Percentiles rank a stretch among this genome's conserved stretches.
Evolutionary conservation across 1,140 invertebrate genomes (phyloP).

Genomic region (Papilio aristodemus): DNA sequence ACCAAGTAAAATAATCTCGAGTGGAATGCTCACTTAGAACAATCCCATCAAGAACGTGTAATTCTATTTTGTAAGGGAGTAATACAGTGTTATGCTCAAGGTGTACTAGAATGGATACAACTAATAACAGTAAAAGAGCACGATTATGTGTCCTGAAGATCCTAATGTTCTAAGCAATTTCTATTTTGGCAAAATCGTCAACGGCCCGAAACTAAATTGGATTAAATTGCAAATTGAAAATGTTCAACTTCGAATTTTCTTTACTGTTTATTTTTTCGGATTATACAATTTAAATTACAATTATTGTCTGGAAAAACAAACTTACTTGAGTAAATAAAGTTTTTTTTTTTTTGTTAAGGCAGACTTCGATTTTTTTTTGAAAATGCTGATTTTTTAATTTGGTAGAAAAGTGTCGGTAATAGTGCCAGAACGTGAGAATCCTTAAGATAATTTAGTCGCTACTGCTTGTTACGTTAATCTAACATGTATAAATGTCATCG

Average conservation of each 20-base stretch:
- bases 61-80: slow-evolving; percentile 30
- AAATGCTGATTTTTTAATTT: not conserved
- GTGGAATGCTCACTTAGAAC: slow-evolving; percentile 34
- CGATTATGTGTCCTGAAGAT: slow-evolving; percentile 26
- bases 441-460: not conserved
- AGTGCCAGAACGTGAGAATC: no score
- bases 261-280: not conserved
- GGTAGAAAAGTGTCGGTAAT: not conserved
- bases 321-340: no score
- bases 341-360: not conserved
- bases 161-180: slow-evolving; percentile 30
- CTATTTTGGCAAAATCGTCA: slow-evolving; percentile 37
- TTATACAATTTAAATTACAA: not conserved
- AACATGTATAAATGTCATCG: not conserved
- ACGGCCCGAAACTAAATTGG: slow-evolving; percentile 32
- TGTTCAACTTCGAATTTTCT: not conserved
- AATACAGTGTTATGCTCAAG: slow-evolving; percentile 16
- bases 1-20: slow-evolving; percentile 26
- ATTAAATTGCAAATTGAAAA: slow-evolving; percentile 23
- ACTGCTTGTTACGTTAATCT: not conserved
- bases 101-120: slow-evolving; percentile 23
- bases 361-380: not conserved
- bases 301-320: no score
- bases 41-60: slow-evolving; percentile 28
- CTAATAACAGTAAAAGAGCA: slow-evolving; percentile 33